Percentiles rank a stretch among this genome's conserved stretches.
These are phyloP conservation scores for Amazona finschi DNA, from an alignment of 2,797 vertebrate species.

Conservation along the genomic window DNA sequence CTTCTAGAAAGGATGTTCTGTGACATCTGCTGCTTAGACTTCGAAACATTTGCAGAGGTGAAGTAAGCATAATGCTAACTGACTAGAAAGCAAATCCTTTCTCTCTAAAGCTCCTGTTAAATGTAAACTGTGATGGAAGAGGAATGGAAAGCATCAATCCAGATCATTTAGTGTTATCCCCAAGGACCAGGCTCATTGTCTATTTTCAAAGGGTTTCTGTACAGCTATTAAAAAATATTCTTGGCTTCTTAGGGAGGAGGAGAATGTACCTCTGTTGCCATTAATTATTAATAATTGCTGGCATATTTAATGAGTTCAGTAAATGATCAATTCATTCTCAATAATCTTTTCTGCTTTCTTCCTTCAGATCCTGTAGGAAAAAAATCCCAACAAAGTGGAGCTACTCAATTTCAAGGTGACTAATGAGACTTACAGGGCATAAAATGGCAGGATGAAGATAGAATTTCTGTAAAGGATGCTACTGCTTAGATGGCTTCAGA, in stretches of 20 bases:
- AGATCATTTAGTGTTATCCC: conserved; percentile 15
- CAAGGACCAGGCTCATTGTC: conserved; percentile 21
- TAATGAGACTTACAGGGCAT: not conserved
- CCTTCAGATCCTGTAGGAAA: not conserved
- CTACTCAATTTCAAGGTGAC: not conserved
- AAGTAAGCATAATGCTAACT: conserved; percentile 13
- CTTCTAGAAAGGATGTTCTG: not conserved
- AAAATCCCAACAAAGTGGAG: not conserved
- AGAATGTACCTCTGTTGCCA: not conserved
- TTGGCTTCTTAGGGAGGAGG: not conserved
- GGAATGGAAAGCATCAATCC: conserved; percentile 38
- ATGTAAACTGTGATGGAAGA: not conserved
- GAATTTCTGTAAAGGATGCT: not conserved
- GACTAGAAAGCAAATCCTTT: conserved; percentile 29
- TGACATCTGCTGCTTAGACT: conserved; percentile 18
- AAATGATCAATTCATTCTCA: conserved; percentile 28
- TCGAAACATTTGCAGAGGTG: not conserved
- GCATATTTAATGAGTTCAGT: conserved; percentile 42
- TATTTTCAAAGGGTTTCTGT: conserved; percentile 9
- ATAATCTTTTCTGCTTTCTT: not conserved
- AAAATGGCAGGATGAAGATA: not conserved
- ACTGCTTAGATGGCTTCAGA: not conserved
- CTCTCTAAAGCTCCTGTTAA: conserved; percentile 13
- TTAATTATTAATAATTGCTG: conserved; percentile 57
- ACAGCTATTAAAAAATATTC: conserved; percentile 34